phyloP scores from a whole-genome alignment of 2,113 vertebrate genomes.

The Corvus cornix region DNA sequence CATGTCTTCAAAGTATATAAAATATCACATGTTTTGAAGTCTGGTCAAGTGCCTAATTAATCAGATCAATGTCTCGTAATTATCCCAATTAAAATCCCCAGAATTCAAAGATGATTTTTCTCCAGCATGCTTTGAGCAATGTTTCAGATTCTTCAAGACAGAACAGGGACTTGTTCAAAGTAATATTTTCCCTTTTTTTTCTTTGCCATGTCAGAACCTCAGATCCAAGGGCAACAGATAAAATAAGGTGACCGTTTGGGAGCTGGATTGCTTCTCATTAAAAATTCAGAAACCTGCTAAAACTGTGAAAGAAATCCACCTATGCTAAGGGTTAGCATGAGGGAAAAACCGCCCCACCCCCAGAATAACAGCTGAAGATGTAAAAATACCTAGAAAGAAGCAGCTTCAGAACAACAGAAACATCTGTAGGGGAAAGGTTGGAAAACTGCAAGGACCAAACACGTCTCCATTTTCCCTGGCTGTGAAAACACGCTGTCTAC shows the following conservation, averaged over 20 bases:
- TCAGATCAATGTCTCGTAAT: not conserved
- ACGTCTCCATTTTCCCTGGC: constrained; percentile 9
- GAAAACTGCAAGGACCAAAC: not conserved
- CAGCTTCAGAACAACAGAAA: not conserved
- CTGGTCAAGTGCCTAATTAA: constrained; percentile 28
- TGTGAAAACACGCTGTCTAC: not conserved
- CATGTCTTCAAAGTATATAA: not conserved
- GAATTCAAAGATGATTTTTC: not conserved
- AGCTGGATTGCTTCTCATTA: not conserved
- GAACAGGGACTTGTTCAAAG: not conserved
- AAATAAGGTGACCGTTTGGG: not conserved
- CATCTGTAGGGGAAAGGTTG: not conserved
- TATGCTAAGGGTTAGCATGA: not conserved
- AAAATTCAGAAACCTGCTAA: not conserved
- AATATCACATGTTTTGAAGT: not conserved
- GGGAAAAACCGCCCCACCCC: no score
- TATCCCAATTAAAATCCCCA: not conserved
- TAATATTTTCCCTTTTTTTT: not conserved
- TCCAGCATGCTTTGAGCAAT: not conserved
- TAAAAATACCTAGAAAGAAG: not conserved
- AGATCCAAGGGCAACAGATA: not conserved
- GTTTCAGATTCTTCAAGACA: not conserved
- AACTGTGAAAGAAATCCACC: not conserved
- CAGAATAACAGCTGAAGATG: not conserved
- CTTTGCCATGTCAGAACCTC: not conserved